These are phyloP conservation scores for Lethocerus indicus DNA, from an alignment of 1,140 invertebrate genomes.

Conservation along the genomic window DNA sequence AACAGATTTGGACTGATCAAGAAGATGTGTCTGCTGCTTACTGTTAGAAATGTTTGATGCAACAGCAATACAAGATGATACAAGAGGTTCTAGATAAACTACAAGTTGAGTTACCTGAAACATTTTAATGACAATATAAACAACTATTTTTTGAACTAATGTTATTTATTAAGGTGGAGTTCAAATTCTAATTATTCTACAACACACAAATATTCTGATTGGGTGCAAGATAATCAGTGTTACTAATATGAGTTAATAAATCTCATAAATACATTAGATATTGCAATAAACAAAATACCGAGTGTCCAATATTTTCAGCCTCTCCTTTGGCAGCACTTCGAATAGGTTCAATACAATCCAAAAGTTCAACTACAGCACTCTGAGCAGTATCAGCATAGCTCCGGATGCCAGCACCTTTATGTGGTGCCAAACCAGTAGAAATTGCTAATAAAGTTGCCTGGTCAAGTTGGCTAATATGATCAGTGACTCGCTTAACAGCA, in stretches of 20 bases:
- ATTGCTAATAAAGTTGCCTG: constrained; percentile 72
- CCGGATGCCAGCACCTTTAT: constrained; percentile 59
- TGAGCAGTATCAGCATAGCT: constrained; percentile 65
- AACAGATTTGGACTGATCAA: constrained; percentile 90
- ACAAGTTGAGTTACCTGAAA: constrained; percentile 54
- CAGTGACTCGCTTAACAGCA: constrained; percentile 60
- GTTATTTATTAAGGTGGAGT: neutral
- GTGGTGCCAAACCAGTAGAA: constrained; percentile 55
- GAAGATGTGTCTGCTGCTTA: constrained; percentile 68
- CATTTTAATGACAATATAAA: neutral
- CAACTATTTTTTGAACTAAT: neutral
- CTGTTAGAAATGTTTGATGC: constrained; percentile 80
- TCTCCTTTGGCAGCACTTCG: constrained; percentile 70
- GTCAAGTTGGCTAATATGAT: constrained; percentile 66
- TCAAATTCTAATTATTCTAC: neutral
- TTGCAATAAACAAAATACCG: constrained; percentile 27
- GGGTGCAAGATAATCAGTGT: too few species aligned
- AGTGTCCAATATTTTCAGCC: constrained; percentile 84
- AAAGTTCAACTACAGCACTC: constrained; percentile 53
- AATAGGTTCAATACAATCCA: constrained; percentile 66
- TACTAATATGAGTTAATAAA: neutral
- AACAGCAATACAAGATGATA: constrained; percentile 65
- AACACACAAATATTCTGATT: too few species aligned
- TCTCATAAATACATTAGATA: neutral
- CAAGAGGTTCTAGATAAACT: constrained; percentile 68